A percentile compares a stretch with the other conserved stretches of the same genome.
phyloP scores from a whole-genome alignment of 2,113 vertebrate species.

The Sphyrna mokarran region DNA sequence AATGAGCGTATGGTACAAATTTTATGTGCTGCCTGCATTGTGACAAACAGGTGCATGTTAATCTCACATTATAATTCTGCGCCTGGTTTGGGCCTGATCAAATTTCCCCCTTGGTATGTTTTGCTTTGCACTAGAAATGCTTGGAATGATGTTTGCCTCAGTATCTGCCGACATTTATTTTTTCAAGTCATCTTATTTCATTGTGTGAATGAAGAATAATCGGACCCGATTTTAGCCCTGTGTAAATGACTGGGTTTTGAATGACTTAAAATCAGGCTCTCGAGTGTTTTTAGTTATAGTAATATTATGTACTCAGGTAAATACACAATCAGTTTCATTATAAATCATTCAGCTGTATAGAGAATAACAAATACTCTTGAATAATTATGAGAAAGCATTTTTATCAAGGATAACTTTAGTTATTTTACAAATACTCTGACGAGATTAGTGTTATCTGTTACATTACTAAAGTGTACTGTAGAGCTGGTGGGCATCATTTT shows the following conservation, averaged over 20 bases:
- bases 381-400: background rate
- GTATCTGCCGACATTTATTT: background rate
- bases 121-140: no score
- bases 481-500: background rate
- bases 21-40: no score
- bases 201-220: background rate
- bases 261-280: background rate
- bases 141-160: background rate
- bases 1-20: no score
- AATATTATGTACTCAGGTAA: no score
- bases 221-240: no score
- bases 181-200: background rate
- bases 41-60: no score
- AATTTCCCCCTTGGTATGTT: background rate
- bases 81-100: background rate
- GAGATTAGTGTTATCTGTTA: background rate
- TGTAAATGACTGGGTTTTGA: no score
- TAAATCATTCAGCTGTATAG: background rate
- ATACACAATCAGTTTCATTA: no score
- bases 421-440: background rate
- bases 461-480: background rate
- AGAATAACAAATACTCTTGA: background rate
- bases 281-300: background rate
- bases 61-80: no score
- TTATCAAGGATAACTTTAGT: background rate